Conservation (phyloP, 1,140 invertebrate genomes). For the Magallana ariakensis region DNA sequence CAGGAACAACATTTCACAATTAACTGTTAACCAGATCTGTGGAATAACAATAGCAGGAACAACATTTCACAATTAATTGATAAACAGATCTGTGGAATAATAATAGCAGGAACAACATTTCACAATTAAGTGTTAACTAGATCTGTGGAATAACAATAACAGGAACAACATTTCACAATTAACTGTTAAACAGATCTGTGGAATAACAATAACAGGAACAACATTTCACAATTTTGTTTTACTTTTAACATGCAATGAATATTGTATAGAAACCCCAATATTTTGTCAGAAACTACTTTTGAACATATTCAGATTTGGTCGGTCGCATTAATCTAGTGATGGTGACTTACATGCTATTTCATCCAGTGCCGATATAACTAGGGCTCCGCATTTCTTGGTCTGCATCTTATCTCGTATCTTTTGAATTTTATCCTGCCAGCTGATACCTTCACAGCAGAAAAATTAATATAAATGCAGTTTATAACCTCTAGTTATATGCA, state of each 20-base stretch:
- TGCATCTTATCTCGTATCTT: conserved; percentile 72
- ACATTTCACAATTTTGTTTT: too few relatives aligned
- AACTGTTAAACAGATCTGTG: conserved; percentile 93
- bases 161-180: too few relatives aligned
- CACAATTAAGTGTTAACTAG: conserved; percentile 94
- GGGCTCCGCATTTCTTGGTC: conserved; percentile 80
- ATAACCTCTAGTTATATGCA: too few relatives aligned
- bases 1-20: too few relatives aligned
- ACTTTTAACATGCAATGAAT: too few relatives aligned
- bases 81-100: conserved; percentile 88
- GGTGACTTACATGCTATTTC: conserved; percentile 79
- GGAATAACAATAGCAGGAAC: conserved; percentile 61
- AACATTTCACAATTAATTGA: too few relatives aligned
- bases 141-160: conserved; percentile 82
- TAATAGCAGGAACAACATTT: neutral
- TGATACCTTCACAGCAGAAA: conserved; percentile 55
- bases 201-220: conserved; percentile 50
- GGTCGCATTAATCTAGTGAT: neutral
- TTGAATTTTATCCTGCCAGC: conserved; percentile 75
- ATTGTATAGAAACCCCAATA: too few relatives aligned
- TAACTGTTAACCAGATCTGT: conserved; percentile 94
- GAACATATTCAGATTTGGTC: too few relatives aligned
- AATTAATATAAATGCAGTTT: too few relatives aligned
- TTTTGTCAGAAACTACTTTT: too few relatives aligned
- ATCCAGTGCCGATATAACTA: conserved; percentile 83